Base-by-base conservation (phyloP, 2,113 vertebrate species). In the Callithrix jacchus region DNA sequence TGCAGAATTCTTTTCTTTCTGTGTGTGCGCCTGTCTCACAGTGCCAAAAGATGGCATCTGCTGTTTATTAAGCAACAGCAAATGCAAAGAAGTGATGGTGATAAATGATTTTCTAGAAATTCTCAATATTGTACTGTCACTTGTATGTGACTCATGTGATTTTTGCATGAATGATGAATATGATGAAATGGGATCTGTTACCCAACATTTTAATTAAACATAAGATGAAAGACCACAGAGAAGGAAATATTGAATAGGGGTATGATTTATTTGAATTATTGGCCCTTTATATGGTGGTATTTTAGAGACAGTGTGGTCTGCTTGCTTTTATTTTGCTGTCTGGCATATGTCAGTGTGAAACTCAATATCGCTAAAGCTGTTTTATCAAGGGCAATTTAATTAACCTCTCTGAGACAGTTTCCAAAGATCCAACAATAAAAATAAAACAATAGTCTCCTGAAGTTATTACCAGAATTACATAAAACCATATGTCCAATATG, bases 131-230 rank as follows among this genome's bases (percentile, higher is more conserved):
- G 35, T 87, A 27, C 56, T 93, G 61, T 94, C 70, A 89, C 89
- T 94, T 79, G 17, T 49, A 58, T 84, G 76, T 93, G 86, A 90
- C 56, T 94, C 58, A 12, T 54, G 54, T 82, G 82, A 95, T 89
- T 95, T 95, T 85, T 91, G 49, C 56, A 45, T 87, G 96, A 95
- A 93, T 87, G 93, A 95, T 96, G 74, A 87, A 93, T 93, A 81
- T 18, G 17, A 42, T 74, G 70, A 96, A 80, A 89, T 76, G 66
- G 47, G n/a, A 93, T 86, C 83, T 97, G 47, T 93, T 93, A 56
- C 54, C 83, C 58, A 30, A 97, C 40, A 87, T 91, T 97, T 87
- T 97, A 97, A 97, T 97, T 95, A 95, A 96, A 94, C 35, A 81
- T 70, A 87, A 94, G 30, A 88, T 94, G 37, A 93, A 96, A 8